Evolutionary conservation across 1,140 invertebrate genomes (phyloP), one percentile per base, ranked within the genome.

Genomic region (Cyrtorhinus lividipennis): DNA sequence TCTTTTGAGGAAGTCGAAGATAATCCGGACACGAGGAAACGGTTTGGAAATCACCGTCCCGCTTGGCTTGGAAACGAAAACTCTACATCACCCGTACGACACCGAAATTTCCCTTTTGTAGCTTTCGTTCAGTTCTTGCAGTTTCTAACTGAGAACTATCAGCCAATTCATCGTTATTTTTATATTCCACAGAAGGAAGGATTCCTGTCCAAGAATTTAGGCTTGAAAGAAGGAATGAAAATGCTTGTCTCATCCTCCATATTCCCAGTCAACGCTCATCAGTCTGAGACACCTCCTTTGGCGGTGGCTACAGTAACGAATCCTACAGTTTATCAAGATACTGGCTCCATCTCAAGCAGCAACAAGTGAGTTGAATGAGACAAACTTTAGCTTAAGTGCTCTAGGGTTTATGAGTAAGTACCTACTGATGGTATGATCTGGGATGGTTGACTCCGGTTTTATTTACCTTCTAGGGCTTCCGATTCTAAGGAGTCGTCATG

Each of bases 191-290:
- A 61, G 38, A 45, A 61, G 22, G 59, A 22, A 61, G 23, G 48
- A 13, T 27, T 26, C 26, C 24, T 46, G 45, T 46, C 15, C 12
- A 53, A 53, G 56, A 62, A 25, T 15, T 30, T 80, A 73, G 80
- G 80, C 38, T 75, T 83, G 1, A 79, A 80, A 66, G 81, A 83
- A 69, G 81, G 81, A 13, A 79, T 83, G 1, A 80, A 81, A 61
- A 83, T 83, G 80, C 79, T 83, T 68, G 80, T 81, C 3, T 76
- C 79, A 0, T 80, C 79, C 0, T 72, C 76, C 5, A 70, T 79
- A 24, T 68, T 78, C 57, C 63, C 48, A 44, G 67, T 67, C 0
- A 62, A 66, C 15, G 58, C 58, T 3, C 58, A 59, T n/a, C 58
- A 59, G 26, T 23, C 26, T 20, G 62, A 64, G 27, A 56, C 53